Base-by-base conservation (phyloP, 2,888 invertebrate genomes). In the Macaria liturata region DNA sequence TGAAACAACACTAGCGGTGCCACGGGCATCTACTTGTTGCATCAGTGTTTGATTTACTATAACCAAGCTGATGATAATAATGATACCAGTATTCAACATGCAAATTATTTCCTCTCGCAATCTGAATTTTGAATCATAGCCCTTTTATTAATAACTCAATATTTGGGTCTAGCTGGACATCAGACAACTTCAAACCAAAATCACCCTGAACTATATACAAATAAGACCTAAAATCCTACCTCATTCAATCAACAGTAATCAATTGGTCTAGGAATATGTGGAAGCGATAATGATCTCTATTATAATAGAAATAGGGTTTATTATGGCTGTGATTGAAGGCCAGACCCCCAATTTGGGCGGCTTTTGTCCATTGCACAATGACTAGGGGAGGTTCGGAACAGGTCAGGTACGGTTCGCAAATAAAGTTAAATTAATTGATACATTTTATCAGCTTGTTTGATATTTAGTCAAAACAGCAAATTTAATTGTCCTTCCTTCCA, bases 341-440 rank as follows among this genome's bases (percentile, higher is more conserved):
- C 47, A 57, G 51, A 57, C 51, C 57, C 52, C 48, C 52, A 57
- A 57, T 52, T 49, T 49, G 48, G 20, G 45, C 43, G 40, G 52
- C 40, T 49, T 40, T 53, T 49, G 49, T 57, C 46, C 34, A 48
- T 52, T 52, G 40, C 44, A 48, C 40, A 57, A 57, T 40, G 47
- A 42, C 42, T 52, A 43, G 44, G 52, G 57, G 57, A 20, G 45
- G 39, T 6, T 46, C 52, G 57, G 49, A 57, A 49, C 39, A 40
- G 52, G 37, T 30, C 34, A 32, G 7, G 45, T 57, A 57, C 45
- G 32, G 57, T 53, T 44, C 44, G 49, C 44, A 57, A 9, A n/a
- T 9, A 40, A 20, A 20, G 20, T 20, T 20, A 20, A 20, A 2
- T 20, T 20, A 20, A 20, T 20, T 20, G 1, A 20, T 20, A 20